Evolutionary conservation across 2,888 invertebrate species (phyloP), one percentile per base, ranked within the genome.

Genomic region (Periphyllus acericola): DNA sequence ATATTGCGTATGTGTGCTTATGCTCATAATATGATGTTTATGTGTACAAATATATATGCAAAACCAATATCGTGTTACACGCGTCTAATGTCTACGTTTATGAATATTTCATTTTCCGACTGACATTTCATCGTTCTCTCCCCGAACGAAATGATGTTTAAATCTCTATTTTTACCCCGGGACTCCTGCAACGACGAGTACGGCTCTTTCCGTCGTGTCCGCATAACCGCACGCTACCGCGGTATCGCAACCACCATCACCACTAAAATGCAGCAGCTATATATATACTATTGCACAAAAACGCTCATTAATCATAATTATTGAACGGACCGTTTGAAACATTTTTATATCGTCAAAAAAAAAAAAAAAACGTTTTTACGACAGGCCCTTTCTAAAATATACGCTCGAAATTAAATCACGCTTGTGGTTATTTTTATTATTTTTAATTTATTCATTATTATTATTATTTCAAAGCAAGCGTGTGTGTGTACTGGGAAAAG

Each of bases 301-400:
- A 76, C 46, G 72, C 72, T 79, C 80, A 72, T 71, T 86, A 81
- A 87, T 87, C 80, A 87, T 87, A 60, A 87, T 87, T 81, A 78
- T 72, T 74, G 81, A 34, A 75, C 74, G 40, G 40, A 32, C 66
- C 32, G 83, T 84, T 84, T 40, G 40, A 40, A 83, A 60, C 60
- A n/a, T 83, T 75, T 66, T 66, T 83, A 75, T 29, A 75, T 75
- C n/a, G 60, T 25, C 36, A n/a, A 36, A 60, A 79, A 60, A 46
- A 46, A 9, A 46, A 46, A 46, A 36, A 36, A 46, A 46, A 11
- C 32, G 25, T 52, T 60, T 79, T 78, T 83, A 60, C 60, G 80
- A 80, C 83, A 74, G 83, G 14, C 46, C 36, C 74, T 83, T n/a
- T 19, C 17, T 55, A 60, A 74, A 75, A 75, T n/a, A 34, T 36